Conservation (phyloP, 2,113 vertebrate species). For the Mesoclemmys tuberculata region DNA sequence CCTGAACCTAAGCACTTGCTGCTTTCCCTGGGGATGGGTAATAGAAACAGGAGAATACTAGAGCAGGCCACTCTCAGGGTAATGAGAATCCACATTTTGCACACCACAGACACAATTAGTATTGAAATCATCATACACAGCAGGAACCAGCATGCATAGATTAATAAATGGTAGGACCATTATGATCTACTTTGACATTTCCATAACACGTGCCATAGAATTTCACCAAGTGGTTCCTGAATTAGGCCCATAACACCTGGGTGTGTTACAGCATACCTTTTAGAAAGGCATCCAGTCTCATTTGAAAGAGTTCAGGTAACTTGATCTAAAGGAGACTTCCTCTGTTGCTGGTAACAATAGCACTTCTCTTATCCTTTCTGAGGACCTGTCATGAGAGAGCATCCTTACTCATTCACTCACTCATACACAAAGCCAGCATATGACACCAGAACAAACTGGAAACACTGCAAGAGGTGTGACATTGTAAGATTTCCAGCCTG, state of each 20-base stretch:
- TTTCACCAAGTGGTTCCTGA: background rate
- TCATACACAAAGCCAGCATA: background rate
- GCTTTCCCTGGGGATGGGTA: background rate
- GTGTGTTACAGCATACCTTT: background rate
- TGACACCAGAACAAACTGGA: background rate
- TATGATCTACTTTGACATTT: background rate
- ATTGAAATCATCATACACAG: fast-evolving
- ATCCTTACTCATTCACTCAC: background rate
- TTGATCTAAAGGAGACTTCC: fast-evolving
- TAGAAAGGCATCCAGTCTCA: background rate
- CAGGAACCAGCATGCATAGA: fast-evolving
- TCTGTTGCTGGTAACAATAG: background rate
- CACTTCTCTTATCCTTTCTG: background rate
- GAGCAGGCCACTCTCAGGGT: background rate
- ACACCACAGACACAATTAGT: fast-evolving
- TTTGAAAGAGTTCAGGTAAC: fast-evolving
- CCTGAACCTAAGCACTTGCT: background rate
- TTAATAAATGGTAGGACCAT: background rate
- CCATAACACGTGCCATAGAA: background rate
- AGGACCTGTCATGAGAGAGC: background rate
- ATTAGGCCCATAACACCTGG: background rate
- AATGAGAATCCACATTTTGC: background rate
- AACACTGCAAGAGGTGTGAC: fast-evolving
- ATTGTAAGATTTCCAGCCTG: background rate
- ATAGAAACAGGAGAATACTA: background rate